Percentiles rank a stretch among this genome's conserved stretches.
phyloP scores from a whole-genome alignment of 2,888 invertebrate species.

The Dendrolimus houi region DNA sequence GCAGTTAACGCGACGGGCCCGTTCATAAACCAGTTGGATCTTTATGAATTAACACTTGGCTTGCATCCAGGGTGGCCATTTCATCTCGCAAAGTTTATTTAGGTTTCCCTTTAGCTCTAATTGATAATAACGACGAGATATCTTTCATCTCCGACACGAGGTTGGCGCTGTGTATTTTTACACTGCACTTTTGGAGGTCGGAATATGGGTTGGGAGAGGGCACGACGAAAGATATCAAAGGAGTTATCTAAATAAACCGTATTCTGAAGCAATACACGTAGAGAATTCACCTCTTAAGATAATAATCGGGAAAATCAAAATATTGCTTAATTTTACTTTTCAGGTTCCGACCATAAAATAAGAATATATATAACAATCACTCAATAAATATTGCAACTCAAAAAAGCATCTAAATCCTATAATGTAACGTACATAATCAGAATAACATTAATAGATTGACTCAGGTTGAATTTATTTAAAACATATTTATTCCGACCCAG shows the following conservation, averaged over 20 bases:
- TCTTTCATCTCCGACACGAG: constrained; percentile 41
- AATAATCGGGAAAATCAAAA: no score
- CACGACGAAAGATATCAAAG: constrained; percentile 2
- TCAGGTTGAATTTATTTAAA: no score
- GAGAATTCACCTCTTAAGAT: no score
- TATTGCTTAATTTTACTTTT: no score
- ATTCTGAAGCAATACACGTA: no score
- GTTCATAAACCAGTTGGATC: constrained; percentile 48
- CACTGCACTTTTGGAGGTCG: constrained; percentile 22
- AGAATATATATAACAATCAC: no score
- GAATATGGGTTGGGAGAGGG: constrained; percentile 1
- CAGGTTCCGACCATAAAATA: no score
- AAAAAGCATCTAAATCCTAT: no score
- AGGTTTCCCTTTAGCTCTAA: constrained; percentile 47
- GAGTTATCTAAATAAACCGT: constrained; percentile 1
- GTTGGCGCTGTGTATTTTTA: constrained; percentile 25
- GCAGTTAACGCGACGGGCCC: constrained; percentile 29
- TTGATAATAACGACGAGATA: constrained; percentile 46
- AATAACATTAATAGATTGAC: no score
- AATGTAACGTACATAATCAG: no score
- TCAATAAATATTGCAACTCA: no score
- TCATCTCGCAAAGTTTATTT: constrained; percentile 43
- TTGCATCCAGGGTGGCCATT: constrained; percentile 34
- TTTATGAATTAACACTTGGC: constrained; percentile 68
- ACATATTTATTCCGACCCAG: no score